Evolutionary conservation across 2,888 invertebrate species (phyloP).

Genomic region (Hypsopygia costalis): DNA sequence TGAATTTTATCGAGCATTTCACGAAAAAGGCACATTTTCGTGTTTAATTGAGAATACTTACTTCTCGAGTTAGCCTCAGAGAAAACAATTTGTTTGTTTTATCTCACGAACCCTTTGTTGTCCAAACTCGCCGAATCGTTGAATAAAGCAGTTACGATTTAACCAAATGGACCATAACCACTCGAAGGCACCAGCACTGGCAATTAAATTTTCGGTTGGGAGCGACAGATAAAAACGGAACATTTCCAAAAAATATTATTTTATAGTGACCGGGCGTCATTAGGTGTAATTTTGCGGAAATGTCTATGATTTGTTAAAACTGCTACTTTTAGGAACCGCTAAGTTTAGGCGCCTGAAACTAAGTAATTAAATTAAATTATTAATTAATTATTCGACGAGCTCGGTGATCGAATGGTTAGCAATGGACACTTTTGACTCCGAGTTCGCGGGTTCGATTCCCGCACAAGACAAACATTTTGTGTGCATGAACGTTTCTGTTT

Average conservation of each 20-base stretch:
- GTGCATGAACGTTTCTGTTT: no score
- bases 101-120: slow-evolving; percentile 58
- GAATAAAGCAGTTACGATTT: slow-evolving; percentile 59
- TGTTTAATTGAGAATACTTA: slow-evolving; percentile 42
- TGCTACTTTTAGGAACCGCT: not conserved
- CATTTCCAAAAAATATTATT: slow-evolving; percentile 10
- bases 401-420: no score
- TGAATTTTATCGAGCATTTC: slow-evolving; percentile 30
- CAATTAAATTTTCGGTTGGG: slow-evolving; percentile 43
- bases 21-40: slow-evolving; percentile 30
- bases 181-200: slow-evolving; percentile 36
- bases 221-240: slow-evolving; percentile 21
- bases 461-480: no score
- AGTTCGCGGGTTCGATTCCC: no score
- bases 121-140: slow-evolving; percentile 39
- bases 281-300: not conserved
- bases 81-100: slow-evolving; percentile 60
- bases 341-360: no score
- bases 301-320: not conserved
- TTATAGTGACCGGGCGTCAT: slow-evolving; percentile 7
- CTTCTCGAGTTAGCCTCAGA: slow-evolving; percentile 37
- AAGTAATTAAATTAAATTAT: no score
- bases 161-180: slow-evolving; percentile 56
- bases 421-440: no score
- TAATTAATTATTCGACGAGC: no score